These are phyloP conservation scores for Lordiphosa fenestrarum DNA, from an alignment of 2,888 invertebrate species.

Conservation along the genomic window DNA sequence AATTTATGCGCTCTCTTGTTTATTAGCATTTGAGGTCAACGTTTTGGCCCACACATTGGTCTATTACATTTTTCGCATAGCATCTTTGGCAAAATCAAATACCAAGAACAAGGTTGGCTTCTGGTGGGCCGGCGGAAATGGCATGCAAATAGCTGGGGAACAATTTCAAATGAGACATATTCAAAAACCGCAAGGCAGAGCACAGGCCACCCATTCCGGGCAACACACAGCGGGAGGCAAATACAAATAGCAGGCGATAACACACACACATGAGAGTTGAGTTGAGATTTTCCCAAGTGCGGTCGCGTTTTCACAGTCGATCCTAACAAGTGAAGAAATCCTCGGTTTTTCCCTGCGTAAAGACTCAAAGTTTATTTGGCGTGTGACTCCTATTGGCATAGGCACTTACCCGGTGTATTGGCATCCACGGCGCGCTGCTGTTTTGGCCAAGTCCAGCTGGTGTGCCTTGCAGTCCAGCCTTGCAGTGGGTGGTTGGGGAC, in stretches of 20 bases:
- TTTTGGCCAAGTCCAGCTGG: too few species aligned
- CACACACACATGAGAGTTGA: conserved; percentile 24
- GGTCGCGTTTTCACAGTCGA: too few species aligned
- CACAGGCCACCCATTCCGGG: neutral
- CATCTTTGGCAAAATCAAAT: conserved; percentile 59
- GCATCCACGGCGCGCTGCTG: too few species aligned
- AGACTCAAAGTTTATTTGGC: too few species aligned
- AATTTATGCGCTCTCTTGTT: conserved; percentile 72
- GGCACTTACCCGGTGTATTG: too few species aligned
- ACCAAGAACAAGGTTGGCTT: conserved; percentile 32
- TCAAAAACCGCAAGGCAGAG: conserved; percentile 46
- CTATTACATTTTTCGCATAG: neutral
- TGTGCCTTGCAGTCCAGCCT: too few species aligned
- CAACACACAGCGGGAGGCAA: conserved; percentile 32
- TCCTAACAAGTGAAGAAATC: too few species aligned
- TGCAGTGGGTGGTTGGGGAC: too few species aligned
- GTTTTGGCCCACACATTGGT: conserved; percentile 22
- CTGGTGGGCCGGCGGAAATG: neutral
- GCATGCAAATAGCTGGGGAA: conserved; percentile 44
- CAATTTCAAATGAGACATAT: conserved; percentile 73
- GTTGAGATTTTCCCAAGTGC: too few species aligned
- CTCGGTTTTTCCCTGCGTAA: too few species aligned
- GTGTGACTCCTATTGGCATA: too few species aligned
- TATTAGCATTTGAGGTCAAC: conserved; percentile 69
- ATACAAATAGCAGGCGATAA: conserved; percentile 56